Base-by-base conservation (phyloP, 1,140 invertebrate species). In the Chironomus striatipennis region DNA sequence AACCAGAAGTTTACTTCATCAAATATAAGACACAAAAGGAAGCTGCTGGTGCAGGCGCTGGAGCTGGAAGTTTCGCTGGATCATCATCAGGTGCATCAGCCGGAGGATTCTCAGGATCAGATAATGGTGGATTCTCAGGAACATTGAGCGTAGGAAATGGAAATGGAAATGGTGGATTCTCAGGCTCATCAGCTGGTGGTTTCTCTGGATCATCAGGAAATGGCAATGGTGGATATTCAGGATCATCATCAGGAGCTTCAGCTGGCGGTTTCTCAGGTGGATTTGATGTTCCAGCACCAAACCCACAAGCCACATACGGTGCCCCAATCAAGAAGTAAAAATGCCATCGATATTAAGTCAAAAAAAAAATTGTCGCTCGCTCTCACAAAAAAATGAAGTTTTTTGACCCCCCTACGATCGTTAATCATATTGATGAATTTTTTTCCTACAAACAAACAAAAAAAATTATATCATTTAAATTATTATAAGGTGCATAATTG, bases 1-100 rank as follows among this genome's bases (percentile, higher is more conserved):
- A 87, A 79, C 86, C 86, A 4, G 86, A 87, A 79, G 86, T 87
- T 12, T 86, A 86, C 80, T 87, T 87, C 80, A 86, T 87, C 78
- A 84, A 85, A 75, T 87, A 87, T 81, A 87, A 86, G 81, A 70
- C 65, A 20, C 65, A 70, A 70, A 70, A 70, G 18, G 65, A 70
- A 18, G 17, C 17, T 70, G n/a, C 17, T 18, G 17, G n/a, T 2
- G n/a, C 64, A 1, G n/a, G n/a, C 3, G 17, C 20, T 10, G 17
- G n/a, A 20, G 47, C 47, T 12, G 47, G 10, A 57, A n/a, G n/a
- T n/a, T n/a, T n/a, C n/a, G 17, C 65, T 21, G 65, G 64, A 18
- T 12, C 12, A 43, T 43, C 10, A 1, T 47, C 4, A 47, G 47
- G 12, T 20, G 9, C 65, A 70, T 20, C 65, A 20, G n/a, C 65